Conservation (phyloP, 2,888 invertebrate species). For the Lithophane semibrunnea region DNA sequence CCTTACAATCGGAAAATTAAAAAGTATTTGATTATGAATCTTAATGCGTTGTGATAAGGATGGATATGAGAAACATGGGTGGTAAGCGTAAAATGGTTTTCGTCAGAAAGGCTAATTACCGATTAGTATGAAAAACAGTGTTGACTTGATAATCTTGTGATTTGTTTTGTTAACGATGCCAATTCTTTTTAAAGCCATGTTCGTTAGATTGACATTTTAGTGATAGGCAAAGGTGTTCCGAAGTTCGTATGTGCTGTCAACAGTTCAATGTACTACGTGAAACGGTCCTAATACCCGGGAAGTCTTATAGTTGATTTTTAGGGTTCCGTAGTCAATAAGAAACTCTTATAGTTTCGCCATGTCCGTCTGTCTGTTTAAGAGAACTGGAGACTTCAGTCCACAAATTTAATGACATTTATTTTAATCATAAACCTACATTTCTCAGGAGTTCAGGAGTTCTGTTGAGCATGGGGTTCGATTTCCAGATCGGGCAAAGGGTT, state of each 20-base stretch:
- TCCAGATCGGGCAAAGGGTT: too few relatives aligned
- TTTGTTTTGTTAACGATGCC: constrained; percentile 47
- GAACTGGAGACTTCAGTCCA: neutral
- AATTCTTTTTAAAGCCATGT: constrained; percentile 36
- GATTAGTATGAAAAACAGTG: constrained; percentile 49
- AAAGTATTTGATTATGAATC: constrained; percentile 26
- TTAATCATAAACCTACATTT: neutral
- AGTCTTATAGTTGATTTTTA: too few relatives aligned
- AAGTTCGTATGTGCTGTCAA: constrained; percentile 16
- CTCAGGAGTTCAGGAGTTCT: neutral
- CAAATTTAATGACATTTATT: neutral
- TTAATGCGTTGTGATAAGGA: neutral
- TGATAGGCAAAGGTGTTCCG: constrained; percentile 22
- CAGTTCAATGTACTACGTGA: neutral
- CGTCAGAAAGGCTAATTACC: constrained; percentile 53
- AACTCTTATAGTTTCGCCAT: too few relatives aligned
- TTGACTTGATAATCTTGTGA: constrained; percentile 46
- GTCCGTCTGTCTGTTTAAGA: too few relatives aligned
- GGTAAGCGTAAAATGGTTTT: constrained; percentile 9
- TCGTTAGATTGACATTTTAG: constrained; percentile 32
- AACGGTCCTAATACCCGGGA: neutral
- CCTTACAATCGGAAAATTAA: neutral
- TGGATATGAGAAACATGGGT: neutral
- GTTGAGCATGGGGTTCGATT: too few relatives aligned
- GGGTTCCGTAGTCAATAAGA: too few relatives aligned